Evolutionary conservation across 2,888 invertebrate genomes (phyloP).

Genomic region (Apodemia mormo): DNA sequence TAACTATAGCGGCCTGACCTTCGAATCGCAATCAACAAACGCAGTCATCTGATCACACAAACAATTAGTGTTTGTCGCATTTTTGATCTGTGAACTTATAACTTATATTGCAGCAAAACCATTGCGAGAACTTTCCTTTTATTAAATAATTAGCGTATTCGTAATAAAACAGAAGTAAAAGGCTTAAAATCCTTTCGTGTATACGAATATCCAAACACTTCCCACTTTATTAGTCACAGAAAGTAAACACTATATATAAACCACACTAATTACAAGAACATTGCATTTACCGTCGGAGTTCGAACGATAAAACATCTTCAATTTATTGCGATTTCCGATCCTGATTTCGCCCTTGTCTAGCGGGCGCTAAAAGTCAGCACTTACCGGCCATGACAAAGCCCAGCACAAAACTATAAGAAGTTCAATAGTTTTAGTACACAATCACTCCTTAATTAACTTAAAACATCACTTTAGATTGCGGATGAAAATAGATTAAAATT

Average conservation of each 20-base stretch:
- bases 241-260: constrained; percentile 75
- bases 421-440: constrained; percentile 78
- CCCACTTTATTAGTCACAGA: constrained; percentile 62
- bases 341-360: constrained; percentile 81
- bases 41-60: constrained; percentile 63
- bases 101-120: constrained; percentile 46
- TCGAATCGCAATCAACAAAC: constrained; percentile 53
- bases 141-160: constrained; percentile 54
- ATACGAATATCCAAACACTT: constrained; percentile 68
- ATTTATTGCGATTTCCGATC: constrained; percentile 80
- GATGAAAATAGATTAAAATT: constrained; percentile 83
- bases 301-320: constrained; percentile 83
- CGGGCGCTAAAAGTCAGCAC: constrained; percentile 83
- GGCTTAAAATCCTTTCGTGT: constrained; percentile 58
- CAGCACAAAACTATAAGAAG: constrained; percentile 80
- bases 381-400: constrained; percentile 91
- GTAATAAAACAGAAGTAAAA: constrained; percentile 61
- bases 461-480: constrained; percentile 81
- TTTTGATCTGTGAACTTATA: constrained; percentile 32
- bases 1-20: constrained; percentile 53
- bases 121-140: constrained; percentile 59
- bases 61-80: constrained; percentile 49
- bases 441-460: constrained; percentile 76
- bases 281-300: constrained; percentile 82
- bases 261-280: constrained; percentile 79